Percentiles rank a stretch among this genome's conserved stretches.
Conservation (phyloP, 1,140 invertebrate genomes). For the Microplitis mediator region DNA sequence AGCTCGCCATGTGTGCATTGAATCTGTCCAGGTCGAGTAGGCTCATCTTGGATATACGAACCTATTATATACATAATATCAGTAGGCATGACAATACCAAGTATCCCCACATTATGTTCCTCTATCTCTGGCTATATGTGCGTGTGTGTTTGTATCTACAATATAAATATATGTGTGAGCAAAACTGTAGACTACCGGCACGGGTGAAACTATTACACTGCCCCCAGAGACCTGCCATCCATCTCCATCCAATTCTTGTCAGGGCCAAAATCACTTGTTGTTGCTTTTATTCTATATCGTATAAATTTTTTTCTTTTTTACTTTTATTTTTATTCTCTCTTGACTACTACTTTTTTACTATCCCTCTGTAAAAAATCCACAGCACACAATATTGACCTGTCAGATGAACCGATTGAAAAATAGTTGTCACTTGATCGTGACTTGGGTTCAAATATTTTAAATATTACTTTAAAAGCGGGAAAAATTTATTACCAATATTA, state of each 20-base stretch:
- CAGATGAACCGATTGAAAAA: not conserved
- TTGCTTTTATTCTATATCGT: constrained; percentile 25
- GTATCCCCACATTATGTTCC: constrained; percentile 32
- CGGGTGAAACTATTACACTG: constrained; percentile 50
- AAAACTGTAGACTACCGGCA: not conserved
- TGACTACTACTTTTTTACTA: not conserved
- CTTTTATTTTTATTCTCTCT: not conserved
- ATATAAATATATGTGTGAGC: not conserved
- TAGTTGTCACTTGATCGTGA: not conserved
- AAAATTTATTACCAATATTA: too few species aligned
- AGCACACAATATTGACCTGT: not conserved
- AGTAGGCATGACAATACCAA: constrained; percentile 42
- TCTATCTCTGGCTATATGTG: too few species aligned
- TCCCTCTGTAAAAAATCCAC: not conserved
- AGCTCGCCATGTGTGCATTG: constrained; percentile 46
- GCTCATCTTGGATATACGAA: constrained; percentile 43
- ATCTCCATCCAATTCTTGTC: constrained; percentile 61
- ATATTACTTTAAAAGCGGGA: too few species aligned
- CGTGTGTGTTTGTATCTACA: not conserved
- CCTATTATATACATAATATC: constrained; percentile 41
- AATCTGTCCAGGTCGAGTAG: constrained; percentile 49
- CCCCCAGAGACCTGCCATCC: constrained; percentile 55
- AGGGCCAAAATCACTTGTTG: constrained; percentile 40
- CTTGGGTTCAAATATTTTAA: not conserved
- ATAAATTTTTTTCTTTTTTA: not conserved